Evolutionary conservation across 2,797 vertebrate genomes (phyloP), one percentile per base, ranked within the genome.

Genomic region (Darevskia nairensis): DNA sequence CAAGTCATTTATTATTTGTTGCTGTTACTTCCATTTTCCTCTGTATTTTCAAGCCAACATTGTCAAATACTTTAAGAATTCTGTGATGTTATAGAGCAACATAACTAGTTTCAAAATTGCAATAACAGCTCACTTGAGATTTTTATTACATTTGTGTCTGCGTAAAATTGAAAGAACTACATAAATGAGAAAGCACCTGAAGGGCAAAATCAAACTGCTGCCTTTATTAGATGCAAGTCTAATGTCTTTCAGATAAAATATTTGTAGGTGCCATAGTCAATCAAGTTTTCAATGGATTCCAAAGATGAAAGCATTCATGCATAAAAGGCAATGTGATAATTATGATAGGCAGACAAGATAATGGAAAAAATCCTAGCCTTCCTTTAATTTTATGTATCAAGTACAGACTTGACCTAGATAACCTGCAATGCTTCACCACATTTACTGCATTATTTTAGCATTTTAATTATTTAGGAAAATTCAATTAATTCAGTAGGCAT

Each of bases 301-400:
- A 97, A 95, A 98, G 97, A 97, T 96, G 96, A 97, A 97, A 96
- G 97, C 97, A 97, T 94, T 96, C 97, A 97, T 95, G 97, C 98
- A 98, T 97, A 98, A 98, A 98, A 97, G 97, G 97, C 97, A 97
- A 96, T 94, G 95, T 96, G 96, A 97, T 97, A 98, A 98, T 97
- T 98, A 97, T 95, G 96, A 98, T 96, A 95, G 95, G 96, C 95
- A 98, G 97, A 98, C 97, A 98, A 97, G 97, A 98, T 97, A 98
- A 98, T 97, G 96, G 96, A 97, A 98, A 98, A 96, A 96, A 97
- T 95, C 96, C 92, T 91, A 96, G 95, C 94, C 96, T 97, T 96
- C 96, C 95, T 97, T 98, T 97, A 97, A 97, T 97, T 97, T 97
- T 96, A 97, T 96, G 92, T 97, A 97, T 97, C 96, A 97, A 95